phyloP scores from a whole-genome alignment of 2,113 vertebrate genomes.

The Stercorarius parasiticus region DNA sequence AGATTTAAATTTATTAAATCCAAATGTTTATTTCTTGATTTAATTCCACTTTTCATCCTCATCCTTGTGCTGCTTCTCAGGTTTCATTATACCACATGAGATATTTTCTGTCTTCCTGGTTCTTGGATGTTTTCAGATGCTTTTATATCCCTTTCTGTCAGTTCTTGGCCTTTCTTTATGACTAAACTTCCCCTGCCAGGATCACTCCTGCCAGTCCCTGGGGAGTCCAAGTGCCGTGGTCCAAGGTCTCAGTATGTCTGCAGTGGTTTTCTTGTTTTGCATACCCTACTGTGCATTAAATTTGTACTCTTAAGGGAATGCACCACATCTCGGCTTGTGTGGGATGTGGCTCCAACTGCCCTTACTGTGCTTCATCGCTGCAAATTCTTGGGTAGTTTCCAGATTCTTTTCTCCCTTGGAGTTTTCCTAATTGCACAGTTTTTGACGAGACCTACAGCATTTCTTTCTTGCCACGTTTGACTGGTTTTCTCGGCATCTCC shows the following conservation, averaged over 20 bases:
- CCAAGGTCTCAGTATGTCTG: rapidly evolving
- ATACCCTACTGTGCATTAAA: not conserved
- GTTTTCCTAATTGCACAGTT: not conserved
- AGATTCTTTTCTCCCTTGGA: not conserved
- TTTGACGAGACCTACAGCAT: not conserved
- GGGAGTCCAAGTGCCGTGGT: not conserved
- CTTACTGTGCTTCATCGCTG: not conserved
- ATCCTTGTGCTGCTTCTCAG: not conserved
- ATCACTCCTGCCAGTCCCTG: rapidly evolving
- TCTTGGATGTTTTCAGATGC: not conserved
- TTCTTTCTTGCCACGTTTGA: not conserved
- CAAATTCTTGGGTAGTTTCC: not conserved
- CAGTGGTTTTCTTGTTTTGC: not conserved
- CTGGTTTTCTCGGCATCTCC: not conserved
- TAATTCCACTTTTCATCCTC: not conserved
- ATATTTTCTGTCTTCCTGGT: not conserved
- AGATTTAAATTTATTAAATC: not conserved
- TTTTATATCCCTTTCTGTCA: not conserved
- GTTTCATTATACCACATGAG: not conserved
- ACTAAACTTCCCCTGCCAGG: rapidly evolving
- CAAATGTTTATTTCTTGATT: not conserved
- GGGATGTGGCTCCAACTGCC: not conserved
- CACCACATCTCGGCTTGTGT: rapidly evolving
- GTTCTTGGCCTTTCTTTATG: not conserved
- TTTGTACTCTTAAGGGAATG: rapidly evolving